A percentile compares a stretch with the other conserved stretches of the same genome.
Evolutionary conservation across 1,140 invertebrate species (phyloP).

Genomic region (Helicoverpa zea): DNA sequence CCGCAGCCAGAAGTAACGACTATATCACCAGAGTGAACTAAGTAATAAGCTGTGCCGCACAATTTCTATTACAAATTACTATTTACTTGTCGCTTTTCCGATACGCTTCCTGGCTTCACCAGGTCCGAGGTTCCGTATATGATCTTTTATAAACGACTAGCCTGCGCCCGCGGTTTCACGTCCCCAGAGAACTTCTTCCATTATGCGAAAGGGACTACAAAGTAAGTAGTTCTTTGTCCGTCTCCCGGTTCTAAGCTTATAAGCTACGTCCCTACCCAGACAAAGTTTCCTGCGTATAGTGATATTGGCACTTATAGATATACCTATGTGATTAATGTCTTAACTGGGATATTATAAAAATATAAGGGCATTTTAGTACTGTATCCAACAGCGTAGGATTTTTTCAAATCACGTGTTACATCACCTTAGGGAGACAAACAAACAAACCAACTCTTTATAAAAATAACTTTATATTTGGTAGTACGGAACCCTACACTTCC

Average conservation of each 20-base stretch:
- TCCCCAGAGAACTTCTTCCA: no score
- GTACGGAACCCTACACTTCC: constrained; percentile 7
- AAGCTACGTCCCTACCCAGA: no score
- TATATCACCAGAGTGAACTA: constrained; percentile 5
- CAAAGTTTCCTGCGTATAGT: no score
- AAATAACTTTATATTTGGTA: neutral
- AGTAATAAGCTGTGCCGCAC: constrained; percentile 5
- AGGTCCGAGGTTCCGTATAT: neutral
- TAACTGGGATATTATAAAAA: neutral
- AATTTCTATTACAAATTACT: constrained; percentile 40
- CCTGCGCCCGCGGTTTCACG: no score
- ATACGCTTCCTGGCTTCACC: constrained; percentile 42
- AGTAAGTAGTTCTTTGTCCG: no score
- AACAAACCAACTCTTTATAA: no score
- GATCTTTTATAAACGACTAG: no score
- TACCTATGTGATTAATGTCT: no score
- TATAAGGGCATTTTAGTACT: no score
- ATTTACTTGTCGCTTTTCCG: neutral
- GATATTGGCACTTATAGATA: no score
- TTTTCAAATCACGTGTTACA: neutral
- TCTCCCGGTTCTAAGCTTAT: neutral
- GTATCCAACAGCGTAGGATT: no score
- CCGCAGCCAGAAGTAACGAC: neutral
- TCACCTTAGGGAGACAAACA: neutral
- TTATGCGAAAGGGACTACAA: no score